These are phyloP conservation scores for Palaemon carinicauda DNA, from an alignment of 1,140 invertebrate species.

Conservation along the genomic window DNA sequence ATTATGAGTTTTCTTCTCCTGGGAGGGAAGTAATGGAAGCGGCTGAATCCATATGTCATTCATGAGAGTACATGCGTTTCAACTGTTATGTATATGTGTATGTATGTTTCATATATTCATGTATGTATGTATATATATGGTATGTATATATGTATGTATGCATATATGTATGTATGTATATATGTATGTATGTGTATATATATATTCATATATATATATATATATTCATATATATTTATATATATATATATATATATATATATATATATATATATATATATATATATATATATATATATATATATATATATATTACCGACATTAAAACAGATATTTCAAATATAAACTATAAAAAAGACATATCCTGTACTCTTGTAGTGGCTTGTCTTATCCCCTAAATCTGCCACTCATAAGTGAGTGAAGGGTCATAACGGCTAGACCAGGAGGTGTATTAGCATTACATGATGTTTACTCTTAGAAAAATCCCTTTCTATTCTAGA, in stretches of 20 bases:
- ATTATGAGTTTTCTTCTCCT: too few species aligned
- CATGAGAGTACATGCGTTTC: neutral
- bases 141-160: neutral
- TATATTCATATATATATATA: neutral
- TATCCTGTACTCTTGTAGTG: too few species aligned
- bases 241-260: neutral
- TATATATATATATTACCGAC: slow-evolving; percentile 13
- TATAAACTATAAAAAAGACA: too few species aligned
- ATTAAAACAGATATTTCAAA: too few species aligned
- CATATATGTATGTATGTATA: neutral
- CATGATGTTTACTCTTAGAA: too few species aligned
- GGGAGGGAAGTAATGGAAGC: neutral
- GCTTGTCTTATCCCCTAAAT: too few species aligned
- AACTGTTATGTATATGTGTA: neutral
- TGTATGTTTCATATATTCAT: neutral
- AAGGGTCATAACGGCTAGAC: too few species aligned
- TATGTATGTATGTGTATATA: neutral
- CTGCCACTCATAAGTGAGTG: too few species aligned
- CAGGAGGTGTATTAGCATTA: too few species aligned
- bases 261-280: neutral
- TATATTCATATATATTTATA: neutral
- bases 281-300: neutral
- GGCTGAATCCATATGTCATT: neutral
- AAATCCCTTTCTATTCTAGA: too few species aligned
- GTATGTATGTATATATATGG: neutral